phyloP scores from a whole-genome alignment of 1,140 invertebrate species.

The Drosophila nebulosa region DNA sequence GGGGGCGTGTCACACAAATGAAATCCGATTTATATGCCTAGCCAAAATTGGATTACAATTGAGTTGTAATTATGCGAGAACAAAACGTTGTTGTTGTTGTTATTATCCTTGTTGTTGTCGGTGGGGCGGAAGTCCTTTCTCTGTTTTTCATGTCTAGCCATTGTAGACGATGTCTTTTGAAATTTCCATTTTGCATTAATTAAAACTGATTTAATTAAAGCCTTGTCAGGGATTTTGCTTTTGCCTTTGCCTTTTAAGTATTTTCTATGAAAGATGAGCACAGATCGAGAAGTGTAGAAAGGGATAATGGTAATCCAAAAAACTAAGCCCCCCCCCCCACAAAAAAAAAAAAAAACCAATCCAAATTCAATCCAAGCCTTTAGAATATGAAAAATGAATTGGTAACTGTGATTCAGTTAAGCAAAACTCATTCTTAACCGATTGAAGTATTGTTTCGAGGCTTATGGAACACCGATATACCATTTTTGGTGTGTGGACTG shows the following conservation, averaged over 20 bases:
- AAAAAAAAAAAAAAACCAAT: background rate
- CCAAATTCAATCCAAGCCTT: no score
- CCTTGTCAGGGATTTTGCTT: constrained; percentile 42
- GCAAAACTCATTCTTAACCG: no score
- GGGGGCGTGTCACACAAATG: constrained; percentile 49
- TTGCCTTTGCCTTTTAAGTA: constrained; percentile 69
- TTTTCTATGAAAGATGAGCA: constrained; percentile 14
- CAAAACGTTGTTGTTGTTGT: constrained; percentile 37
- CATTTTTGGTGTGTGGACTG: no score
- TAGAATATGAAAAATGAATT: no score
- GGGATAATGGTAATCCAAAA: background rate
- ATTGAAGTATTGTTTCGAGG: no score
- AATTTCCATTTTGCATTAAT: constrained; percentile 76
- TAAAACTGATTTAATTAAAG: constrained; percentile 77
- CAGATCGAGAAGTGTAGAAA: background rate
- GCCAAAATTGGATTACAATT: constrained; percentile 77
- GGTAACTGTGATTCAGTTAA: no score
- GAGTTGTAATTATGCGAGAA: constrained; percentile 79
- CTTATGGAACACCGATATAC: no score
- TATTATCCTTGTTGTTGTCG: background rate
- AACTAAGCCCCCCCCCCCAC: background rate
- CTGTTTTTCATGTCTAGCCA: constrained; percentile 42
- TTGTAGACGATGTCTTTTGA: constrained; percentile 59
- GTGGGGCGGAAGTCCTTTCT: background rate
- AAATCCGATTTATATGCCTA: constrained; percentile 72